Evolutionary conservation across 2,888 invertebrate species (phyloP).

Genomic region (Noctua comes): DNA sequence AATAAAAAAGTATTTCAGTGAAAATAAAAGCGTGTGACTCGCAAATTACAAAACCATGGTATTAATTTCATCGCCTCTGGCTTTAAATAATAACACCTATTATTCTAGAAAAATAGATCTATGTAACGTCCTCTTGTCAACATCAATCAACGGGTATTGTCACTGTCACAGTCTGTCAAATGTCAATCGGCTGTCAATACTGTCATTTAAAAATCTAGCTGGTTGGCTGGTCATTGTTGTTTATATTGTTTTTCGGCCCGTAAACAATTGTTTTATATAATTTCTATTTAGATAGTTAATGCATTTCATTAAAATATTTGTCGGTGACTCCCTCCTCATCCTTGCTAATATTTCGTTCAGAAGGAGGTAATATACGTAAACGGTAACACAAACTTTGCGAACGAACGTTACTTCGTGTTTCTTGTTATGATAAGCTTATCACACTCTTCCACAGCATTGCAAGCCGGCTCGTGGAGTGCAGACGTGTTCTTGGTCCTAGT

Average conservation of each 20-base stretch:
- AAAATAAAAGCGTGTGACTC: too few species aligned
- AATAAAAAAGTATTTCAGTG: too few species aligned
- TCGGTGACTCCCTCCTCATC: not conserved
- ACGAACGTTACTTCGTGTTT: conserved; percentile 48
- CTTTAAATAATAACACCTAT: not conserved
- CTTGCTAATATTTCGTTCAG: not conserved
- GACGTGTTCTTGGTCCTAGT: conserved; percentile 63
- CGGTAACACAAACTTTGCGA: conserved; percentile 37
- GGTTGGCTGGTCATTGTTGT: conserved; percentile 33
- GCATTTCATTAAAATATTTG: not conserved
- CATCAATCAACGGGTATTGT: not conserved
- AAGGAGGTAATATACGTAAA: not conserved
- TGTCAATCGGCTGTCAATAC: conserved; percentile 13
- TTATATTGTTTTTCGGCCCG: not conserved
- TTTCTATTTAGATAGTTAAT: conserved; percentile 6
- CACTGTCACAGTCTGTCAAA: conserved; percentile 14
- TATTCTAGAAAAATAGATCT: not conserved
- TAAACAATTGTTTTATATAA: not conserved
- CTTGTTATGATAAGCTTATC: conserved; percentile 73
- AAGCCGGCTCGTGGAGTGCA: conserved; percentile 63
- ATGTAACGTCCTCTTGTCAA: not conserved
- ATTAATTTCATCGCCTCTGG: too few species aligned
- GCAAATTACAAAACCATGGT: too few species aligned
- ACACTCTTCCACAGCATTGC: conserved; percentile 51
- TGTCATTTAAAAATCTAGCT: conserved; percentile 3